Conservation (phyloP, 1,140 invertebrate species). For the Fopius arisanus region DNA sequence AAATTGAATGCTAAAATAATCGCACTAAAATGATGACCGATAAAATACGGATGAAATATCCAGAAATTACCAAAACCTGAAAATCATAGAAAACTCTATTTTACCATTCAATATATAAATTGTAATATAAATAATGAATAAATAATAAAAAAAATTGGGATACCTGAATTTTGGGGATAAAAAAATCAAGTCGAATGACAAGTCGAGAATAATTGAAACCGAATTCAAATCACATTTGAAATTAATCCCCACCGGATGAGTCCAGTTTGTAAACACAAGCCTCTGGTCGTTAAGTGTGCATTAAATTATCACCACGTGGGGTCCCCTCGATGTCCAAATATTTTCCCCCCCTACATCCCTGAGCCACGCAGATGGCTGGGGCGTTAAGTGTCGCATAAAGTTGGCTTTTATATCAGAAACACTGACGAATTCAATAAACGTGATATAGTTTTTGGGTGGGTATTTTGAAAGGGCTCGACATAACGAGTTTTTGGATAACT, state of each 20-base stretch:
- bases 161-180: too few species aligned
- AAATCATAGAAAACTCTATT: too few species aligned
- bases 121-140: too few species aligned
- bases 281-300: constrained; percentile 20
- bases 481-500: constrained; percentile 55
- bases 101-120: too few species aligned
- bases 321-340: not conserved
- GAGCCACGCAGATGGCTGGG: constrained; percentile 49
- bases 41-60: too few species aligned
- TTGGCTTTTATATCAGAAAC: constrained; percentile 50
- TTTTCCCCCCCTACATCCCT: not conserved
- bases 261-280: constrained; percentile 20
- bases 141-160: too few species aligned
- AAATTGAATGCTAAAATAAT: not conserved
- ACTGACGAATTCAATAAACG: constrained; percentile 59
- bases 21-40: too few species aligned
- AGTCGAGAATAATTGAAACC: too few species aligned
- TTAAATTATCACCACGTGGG: constrained; percentile 26
- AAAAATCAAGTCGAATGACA: too few species aligned
- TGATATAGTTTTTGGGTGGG: constrained; percentile 34
- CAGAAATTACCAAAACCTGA: too few species aligned
- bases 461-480: constrained; percentile 38
- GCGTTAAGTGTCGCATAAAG: constrained; percentile 57
- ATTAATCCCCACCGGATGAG: not conserved
- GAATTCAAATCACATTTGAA: too few species aligned